These are phyloP conservation scores for Porites lutea DNA, from an alignment of 64 coral and sea anemone species.

Conservation along the genomic window DNA sequence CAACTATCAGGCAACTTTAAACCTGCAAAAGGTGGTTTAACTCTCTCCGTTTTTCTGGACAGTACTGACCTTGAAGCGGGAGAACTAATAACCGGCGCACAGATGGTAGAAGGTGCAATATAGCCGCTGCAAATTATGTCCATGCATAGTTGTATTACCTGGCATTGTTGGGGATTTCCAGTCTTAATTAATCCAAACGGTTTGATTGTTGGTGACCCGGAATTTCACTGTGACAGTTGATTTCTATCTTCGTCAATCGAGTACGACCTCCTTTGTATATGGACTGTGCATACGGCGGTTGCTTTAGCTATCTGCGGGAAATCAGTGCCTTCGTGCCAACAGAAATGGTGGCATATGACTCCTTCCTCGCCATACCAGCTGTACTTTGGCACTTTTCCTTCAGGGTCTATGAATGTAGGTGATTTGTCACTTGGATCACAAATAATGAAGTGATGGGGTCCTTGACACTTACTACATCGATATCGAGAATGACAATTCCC, in stretches of 20 bases:
- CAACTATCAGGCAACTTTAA: slow-evolving; percentile 63
- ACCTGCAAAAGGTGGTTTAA: slow-evolving; percentile 35
- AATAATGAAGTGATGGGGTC: slow-evolving; percentile 58
- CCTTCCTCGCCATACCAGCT: not conserved
- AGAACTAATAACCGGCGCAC: slow-evolving; percentile 42
- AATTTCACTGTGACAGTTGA: slow-evolving; percentile 51
- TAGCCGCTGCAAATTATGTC: not conserved
- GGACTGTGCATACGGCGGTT: too few species aligned
- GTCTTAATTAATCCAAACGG: slow-evolving; percentile 59
- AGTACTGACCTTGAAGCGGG: slow-evolving; percentile 11
- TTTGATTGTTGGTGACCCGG: slow-evolving; percentile 50
- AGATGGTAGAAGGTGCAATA: slow-evolving; percentile 33
- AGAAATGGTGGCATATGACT: slow-evolving; percentile 41
- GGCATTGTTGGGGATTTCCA: slow-evolving; percentile 13
- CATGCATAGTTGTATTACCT: slow-evolving; percentile 38
- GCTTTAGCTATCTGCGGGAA: slow-evolving; percentile 63
- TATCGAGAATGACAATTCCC: slow-evolving; percentile 32
- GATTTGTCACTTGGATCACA: slow-evolving; percentile 40
- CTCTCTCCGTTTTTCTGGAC: slow-evolving; percentile 27
- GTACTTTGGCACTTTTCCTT: not conserved
- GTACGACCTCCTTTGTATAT: slow-evolving; percentile 28
- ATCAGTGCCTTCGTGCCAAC: slow-evolving; percentile 11
- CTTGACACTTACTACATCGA: slow-evolving; percentile 49
- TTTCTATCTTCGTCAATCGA: slow-evolving; percentile 60
- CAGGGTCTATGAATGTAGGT: not conserved